phyloP scores from a whole-genome alignment of 2,888 invertebrate genomes.

The Orthosia gracilis region DNA sequence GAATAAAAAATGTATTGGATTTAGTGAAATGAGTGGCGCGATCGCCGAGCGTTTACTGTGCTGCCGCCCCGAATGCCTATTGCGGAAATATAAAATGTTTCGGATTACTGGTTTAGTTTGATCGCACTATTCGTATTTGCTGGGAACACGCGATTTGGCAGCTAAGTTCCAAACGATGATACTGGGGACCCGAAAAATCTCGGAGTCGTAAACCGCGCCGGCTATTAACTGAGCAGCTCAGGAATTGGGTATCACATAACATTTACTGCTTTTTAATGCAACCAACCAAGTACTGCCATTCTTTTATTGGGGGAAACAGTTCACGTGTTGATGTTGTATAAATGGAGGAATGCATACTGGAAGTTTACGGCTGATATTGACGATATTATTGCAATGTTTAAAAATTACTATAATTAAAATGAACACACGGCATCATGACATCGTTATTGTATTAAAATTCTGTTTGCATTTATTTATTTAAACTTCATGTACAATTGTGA shows the following conservation, averaged over 20 bases:
- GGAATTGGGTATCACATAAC: constrained; percentile 66
- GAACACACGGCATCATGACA: constrained; percentile 10
- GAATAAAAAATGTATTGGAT: constrained; percentile 92
- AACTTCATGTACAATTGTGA: too few relatives aligned
- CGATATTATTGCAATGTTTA: constrained; percentile 42
- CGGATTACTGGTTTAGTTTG: constrained; percentile 78
- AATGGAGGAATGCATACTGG: constrained; percentile 53
- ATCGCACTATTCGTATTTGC: constrained; percentile 77
- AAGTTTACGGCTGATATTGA: constrained; percentile 54
- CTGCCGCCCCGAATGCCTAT: constrained; percentile 81
- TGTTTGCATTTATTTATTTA: constrained; percentile 13
- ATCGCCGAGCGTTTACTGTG: constrained; percentile 80
- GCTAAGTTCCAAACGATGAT: constrained; percentile 68
- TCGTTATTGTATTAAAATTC: constrained; percentile 26
- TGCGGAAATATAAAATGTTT: constrained; percentile 85
- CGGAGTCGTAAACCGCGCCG: constrained; percentile 63
- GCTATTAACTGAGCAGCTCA: constrained; percentile 64
- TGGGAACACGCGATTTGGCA: constrained; percentile 75
- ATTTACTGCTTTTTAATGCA: constrained; percentile 69
- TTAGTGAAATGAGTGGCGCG: constrained; percentile 89
- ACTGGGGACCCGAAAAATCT: constrained; percentile 68
- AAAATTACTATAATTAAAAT: constrained; percentile 34
- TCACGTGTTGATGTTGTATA: constrained; percentile 64
- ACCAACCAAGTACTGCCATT: constrained; percentile 63
- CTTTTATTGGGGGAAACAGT: constrained; percentile 62